A percentile compares a stretch with the other conserved stretches of the same genome.
phyloP scores from a whole-genome alignment of 2,888 invertebrate genomes.

The Odontocerum albicorne region DNA sequence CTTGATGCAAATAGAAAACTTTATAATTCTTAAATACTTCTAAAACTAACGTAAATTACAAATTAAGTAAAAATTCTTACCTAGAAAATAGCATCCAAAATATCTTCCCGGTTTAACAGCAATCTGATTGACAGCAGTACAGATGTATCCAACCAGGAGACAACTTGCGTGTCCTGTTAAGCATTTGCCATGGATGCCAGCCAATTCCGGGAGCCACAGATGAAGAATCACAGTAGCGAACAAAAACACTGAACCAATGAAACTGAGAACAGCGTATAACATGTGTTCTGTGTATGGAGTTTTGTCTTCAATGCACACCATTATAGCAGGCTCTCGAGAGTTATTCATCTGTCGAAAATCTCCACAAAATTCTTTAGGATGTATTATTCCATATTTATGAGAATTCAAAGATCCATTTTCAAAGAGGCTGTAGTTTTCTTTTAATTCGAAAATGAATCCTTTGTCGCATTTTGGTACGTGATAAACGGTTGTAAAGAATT shows the following conservation, averaged over 20 bases:
- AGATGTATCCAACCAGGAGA: slow-evolving; percentile 18
- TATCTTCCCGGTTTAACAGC: no score
- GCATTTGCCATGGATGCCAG: background rate
- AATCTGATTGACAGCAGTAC: background rate
- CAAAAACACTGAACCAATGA: slow-evolving; percentile 13
- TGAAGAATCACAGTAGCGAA: slow-evolving; percentile 8
- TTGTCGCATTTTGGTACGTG: background rate
- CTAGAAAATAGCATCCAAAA: background rate
- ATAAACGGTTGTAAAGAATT: background rate
- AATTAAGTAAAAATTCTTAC: no score
- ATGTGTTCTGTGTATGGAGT: background rate
- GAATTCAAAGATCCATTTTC: slow-evolving; percentile 11
- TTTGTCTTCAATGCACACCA: slow-evolving; percentile 3
- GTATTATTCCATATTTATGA: background rate
- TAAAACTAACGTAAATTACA: no score
- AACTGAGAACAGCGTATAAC: background rate
- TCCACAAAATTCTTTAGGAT: slow-evolving; percentile 14
- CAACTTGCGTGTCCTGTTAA: slow-evolving; percentile 9
- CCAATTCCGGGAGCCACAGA: slow-evolving; percentile 13
- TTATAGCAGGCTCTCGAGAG: background rate
- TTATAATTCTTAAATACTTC: no score
- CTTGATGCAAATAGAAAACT: no score
- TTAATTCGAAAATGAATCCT: background rate
- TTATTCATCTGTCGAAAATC: background rate
- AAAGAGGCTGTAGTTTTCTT: background rate